Percentiles rank a stretch among this genome's conserved stretches.
These are phyloP conservation scores for Pyrgilauda ruficollis DNA, from an alignment of 2,113 vertebrate species.

Conservation along the genomic window DNA sequence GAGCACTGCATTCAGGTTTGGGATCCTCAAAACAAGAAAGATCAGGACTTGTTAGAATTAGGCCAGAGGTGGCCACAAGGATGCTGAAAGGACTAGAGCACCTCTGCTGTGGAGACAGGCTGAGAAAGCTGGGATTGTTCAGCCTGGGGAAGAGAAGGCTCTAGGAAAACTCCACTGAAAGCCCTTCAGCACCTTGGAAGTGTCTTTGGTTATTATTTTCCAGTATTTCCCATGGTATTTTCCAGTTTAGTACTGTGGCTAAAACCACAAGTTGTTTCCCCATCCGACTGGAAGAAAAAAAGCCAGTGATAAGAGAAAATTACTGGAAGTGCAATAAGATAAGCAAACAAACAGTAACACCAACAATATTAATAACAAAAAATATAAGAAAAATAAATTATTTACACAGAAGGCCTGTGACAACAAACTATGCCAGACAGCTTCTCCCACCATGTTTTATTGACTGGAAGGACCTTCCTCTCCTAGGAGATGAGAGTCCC, in stretches of 20 bases:
- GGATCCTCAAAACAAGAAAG: not conserved
- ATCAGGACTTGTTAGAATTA: not conserved
- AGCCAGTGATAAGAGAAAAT: not conserved
- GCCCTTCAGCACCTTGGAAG: not conserved
- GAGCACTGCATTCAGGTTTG: rapidly evolving
- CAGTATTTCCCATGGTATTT: not conserved
- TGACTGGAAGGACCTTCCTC: not conserved
- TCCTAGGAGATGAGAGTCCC: not conserved
- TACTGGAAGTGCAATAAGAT: not conserved
- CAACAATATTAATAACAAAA: not conserved
- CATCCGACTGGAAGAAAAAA: not conserved
- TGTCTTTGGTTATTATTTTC: not conserved
- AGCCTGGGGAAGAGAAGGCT: not conserved
- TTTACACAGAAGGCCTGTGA: not conserved
- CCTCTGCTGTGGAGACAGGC: not conserved
- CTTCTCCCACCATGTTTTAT: not conserved
- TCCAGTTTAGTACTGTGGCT: not conserved
- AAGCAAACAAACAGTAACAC: rapidly evolving
- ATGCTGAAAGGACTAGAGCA: not conserved
- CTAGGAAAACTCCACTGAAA: not conserved
- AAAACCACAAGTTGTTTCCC: not conserved
- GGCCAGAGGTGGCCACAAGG: not conserved
- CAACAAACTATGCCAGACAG: not conserved
- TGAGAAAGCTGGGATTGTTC: not conserved
- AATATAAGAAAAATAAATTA: not conserved